Conservation (phyloP, 2,797 vertebrate species). For the Ambastaia sidthimunki region DNA sequence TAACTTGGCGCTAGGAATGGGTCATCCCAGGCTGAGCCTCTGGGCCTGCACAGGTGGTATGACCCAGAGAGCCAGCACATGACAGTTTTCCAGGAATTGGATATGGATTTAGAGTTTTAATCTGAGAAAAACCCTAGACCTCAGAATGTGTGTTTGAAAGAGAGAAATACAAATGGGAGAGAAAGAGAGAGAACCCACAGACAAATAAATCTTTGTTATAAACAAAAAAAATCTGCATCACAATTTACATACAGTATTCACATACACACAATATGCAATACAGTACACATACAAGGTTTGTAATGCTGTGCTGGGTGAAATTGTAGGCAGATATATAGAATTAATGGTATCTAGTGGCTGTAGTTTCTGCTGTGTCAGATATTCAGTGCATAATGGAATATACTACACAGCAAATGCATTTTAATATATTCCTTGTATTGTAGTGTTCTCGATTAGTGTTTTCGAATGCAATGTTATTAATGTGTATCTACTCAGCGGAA, state of each 20-base stretch:
- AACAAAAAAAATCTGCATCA: neutral
- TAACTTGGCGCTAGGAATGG: constrained; percentile 10
- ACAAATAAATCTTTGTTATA: constrained; percentile 8
- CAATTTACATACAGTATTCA: neutral
- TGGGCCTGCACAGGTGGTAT: constrained; percentile 42
- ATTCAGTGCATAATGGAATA: too few species aligned
- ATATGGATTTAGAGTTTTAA: constrained; percentile 53
- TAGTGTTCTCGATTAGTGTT: neutral
- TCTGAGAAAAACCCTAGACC: constrained; percentile 48
- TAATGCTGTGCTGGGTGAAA: too few species aligned
- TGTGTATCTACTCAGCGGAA: neutral
- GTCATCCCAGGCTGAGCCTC: constrained; percentile 26
- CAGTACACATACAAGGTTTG: too few species aligned
- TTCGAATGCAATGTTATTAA: neutral
- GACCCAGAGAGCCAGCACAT: constrained; percentile 46
- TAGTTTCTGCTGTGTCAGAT: too few species aligned
- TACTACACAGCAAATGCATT: too few species aligned
- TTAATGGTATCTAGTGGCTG: too few species aligned
- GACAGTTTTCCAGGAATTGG: constrained; percentile 58
- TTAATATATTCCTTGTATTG: neutral
- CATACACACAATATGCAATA: too few species aligned
- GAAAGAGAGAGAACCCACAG: constrained; percentile 2
- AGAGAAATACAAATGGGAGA: neutral
- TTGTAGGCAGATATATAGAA: too few species aligned
- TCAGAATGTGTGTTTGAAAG: constrained; percentile 21